A percentile compares a stretch with the other conserved stretches of the same genome.
Conservation (phyloP, 2,888 invertebrate genomes). For the Cryptosula pallasiana region DNA sequence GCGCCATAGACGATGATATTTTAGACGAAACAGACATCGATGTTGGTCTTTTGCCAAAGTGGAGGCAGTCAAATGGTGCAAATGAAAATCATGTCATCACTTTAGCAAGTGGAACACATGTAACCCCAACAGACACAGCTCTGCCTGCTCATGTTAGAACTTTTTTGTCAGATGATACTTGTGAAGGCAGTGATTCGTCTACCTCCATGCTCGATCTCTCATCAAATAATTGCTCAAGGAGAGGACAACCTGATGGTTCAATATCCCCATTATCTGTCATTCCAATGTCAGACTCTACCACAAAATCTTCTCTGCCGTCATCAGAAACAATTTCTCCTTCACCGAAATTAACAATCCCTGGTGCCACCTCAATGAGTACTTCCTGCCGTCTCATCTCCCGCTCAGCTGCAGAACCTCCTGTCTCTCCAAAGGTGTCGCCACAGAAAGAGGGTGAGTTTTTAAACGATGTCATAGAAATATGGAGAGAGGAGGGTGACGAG, state of each 20-base stretch:
- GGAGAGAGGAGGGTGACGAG: not conserved
- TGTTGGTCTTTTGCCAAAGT: no score
- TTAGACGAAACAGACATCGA: no score
- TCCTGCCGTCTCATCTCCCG: not conserved
- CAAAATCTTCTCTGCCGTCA: not conserved
- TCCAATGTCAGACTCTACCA: not conserved
- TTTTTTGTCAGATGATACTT: no score
- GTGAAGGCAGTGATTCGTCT: no score
- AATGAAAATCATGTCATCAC: not conserved
- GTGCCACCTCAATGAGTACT: no score
- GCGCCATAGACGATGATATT: not conserved
- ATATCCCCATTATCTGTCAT: no score
- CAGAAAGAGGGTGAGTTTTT: not conserved
- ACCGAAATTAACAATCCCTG: no score
- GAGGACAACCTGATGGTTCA: no score
- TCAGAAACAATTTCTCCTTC: not conserved
- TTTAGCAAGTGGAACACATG: not conserved
- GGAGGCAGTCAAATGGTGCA: not conserved
- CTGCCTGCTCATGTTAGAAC: no score
- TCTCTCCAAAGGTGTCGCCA: not conserved
- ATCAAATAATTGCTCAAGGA: no score
- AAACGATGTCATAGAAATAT: not conserved
- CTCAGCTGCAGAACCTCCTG: not conserved
- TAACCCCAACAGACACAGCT: no score
- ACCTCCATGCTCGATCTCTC: no score